Conservation (phyloP, 2,888 invertebrate genomes). For the Chrysolina oricalcia region DNA sequence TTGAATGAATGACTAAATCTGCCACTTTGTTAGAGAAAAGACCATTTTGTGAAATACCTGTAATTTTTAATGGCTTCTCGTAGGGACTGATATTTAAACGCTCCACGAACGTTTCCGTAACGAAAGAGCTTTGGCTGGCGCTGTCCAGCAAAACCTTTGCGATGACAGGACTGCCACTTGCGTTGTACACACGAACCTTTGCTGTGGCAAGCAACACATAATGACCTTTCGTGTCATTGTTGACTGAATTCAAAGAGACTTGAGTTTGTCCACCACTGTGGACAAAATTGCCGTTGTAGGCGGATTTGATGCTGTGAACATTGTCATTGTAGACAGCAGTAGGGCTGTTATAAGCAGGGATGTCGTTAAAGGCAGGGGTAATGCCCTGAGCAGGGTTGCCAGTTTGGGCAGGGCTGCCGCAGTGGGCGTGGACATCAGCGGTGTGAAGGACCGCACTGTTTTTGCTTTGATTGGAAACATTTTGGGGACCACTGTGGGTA, state of each 20-base stretch:
- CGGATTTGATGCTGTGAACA: background rate
- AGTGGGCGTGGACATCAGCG: no score
- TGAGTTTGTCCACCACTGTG: constrained; percentile 22
- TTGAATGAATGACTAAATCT: no score
- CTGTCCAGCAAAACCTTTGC: constrained; percentile 21
- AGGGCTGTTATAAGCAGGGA: background rate
- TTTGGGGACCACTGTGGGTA: no score
- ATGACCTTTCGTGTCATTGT: constrained; percentile 9
- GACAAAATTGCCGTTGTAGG: constrained; percentile 13
- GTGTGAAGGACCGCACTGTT: no score
- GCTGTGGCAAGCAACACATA: constrained; percentile 20
- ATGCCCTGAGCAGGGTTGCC: no score
- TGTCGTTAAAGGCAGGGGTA: no score
- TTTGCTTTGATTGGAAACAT: no score
- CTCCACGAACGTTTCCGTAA: constrained; percentile 12
- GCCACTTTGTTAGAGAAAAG: no score
- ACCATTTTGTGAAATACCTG: no score
- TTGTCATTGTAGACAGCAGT: background rate
- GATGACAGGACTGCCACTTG: constrained; percentile 9
- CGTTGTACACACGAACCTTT: background rate
- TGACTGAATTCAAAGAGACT: constrained; percentile 17
- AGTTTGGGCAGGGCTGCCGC: no score
- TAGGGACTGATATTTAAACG: background rate
- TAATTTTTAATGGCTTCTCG: no score
- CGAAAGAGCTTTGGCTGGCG: constrained; percentile 20